Evolutionary conservation across 2,888 invertebrate species (phyloP).

Genomic region (Drosophila heteroneura): DNA sequence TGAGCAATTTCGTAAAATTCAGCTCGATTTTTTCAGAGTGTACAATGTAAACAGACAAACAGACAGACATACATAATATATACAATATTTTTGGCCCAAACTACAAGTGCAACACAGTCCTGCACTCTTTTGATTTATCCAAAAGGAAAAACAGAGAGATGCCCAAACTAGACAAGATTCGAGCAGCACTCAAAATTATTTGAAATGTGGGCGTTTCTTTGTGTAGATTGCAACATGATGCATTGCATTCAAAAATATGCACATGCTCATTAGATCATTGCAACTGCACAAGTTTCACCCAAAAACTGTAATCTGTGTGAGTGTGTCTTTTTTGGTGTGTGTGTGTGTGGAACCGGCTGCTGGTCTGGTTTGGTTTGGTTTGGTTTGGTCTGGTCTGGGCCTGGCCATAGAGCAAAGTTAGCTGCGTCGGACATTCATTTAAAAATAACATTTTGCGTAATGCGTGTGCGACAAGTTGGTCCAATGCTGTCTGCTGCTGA

Average conservation of each 20-base stretch:
- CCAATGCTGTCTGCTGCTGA: conserved; percentile 21
- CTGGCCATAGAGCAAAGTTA: conserved; percentile 55
- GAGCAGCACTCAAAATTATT: neutral
- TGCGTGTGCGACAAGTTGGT: conserved; percentile 63
- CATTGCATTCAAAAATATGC: conserved; percentile 30
- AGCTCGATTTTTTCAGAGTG: neutral
- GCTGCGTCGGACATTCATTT: conserved; percentile 78
- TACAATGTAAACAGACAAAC: neutral
- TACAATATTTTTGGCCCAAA: neutral
- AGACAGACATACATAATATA: neutral
- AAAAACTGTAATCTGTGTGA: conserved; percentile 13
- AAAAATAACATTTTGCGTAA: conserved; percentile 85
- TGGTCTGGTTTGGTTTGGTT: conserved; percentile 45
- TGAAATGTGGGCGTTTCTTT: conserved; percentile 32
- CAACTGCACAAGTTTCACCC: conserved; percentile 41
- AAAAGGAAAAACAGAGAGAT: conserved; percentile 7
- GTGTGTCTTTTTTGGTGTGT: conserved; percentile 7
- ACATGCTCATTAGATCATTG: conserved; percentile 38
- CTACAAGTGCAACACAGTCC: neutral
- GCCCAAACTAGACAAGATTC: conserved; percentile 32
- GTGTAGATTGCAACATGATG: conserved; percentile 41
- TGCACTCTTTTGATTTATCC: conserved; percentile 11
- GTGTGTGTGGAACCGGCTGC: conserved; percentile 37
- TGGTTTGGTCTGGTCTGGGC: conserved; percentile 52
- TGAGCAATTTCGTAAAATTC: neutral